Evolutionary conservation across 1,140 invertebrate species (phyloP), one percentile per base, ranked within the genome.

Genomic region (Eumaeus atala): DNA sequence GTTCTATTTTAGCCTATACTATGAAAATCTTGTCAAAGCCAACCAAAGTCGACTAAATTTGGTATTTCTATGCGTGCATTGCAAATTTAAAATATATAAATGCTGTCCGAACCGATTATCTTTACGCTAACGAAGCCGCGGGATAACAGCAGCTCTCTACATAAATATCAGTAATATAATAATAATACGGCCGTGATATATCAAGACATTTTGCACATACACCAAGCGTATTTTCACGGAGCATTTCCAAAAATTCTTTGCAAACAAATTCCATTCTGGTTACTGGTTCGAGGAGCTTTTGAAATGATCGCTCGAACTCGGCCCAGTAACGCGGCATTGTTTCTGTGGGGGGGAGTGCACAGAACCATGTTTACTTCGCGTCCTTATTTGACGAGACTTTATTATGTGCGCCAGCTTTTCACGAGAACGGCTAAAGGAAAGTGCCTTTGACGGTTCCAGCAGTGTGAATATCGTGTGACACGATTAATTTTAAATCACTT

Each of bases 401-500:
- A 56, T 61, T 56, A 61, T 53, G 54, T 61, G 37, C 53, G 53
- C 54, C 50, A 53, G 54, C 42, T 61, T 54, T 52, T 44, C 40
- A 14, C 17, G n/a, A 44, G 8, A 28, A 28, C 49, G 53, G 11
- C n/a, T 33, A 17, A 28, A 48, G 49, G 47, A 51, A 48, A 48
- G 35, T 49, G 54, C 48, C 28, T 38, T 54, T 54, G 51, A 54
- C 40, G 40, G 38, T 33, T 40, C 8, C 51, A 33, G 40, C 33
- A 37, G 40, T 28, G 21, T 28, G 37, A 52, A 50, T 50, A 36
- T 9, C 50, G 37, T 42, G 35, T 34, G 55, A 51, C 35, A 48
- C 50, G 62, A 64, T 64, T 64, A 64, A 55, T 64, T 55, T 56
- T 58, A 56, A 58, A 60, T 58, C 55, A 51, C 37, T 57, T 60